A percentile compares a stretch with the other conserved stretches of the same genome.
These are phyloP conservation scores for mouse (Mus musculus) DNA, from an alignment of 2,113 vertebrate species.

Conservation along the genomic window GRCm39 chr14:12261001-12261500, in stretches of 20 bases:
- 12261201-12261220: constrained; percentile 46
- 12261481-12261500: constrained; percentile 60
- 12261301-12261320: background rate
- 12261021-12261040: background rate
- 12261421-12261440: constrained; percentile 41
- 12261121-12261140: constrained; percentile 30
- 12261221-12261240: constrained; percentile 39
- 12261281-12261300: background rate
- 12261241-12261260: constrained; percentile 14
- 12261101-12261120: background rate
- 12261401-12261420: constrained; percentile 59
- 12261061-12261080: background rate
- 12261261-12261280: background rate
- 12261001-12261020: background rate
- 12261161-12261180: constrained; percentile 64
- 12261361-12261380: constrained; percentile 58
- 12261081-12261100: background rate
- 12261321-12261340: constrained; percentile 46
- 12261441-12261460: constrained; percentile 56
- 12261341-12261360: constrained; percentile 34
- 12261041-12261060: background rate
- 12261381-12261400: constrained; percentile 65
- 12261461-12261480: constrained; percentile 57
- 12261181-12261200: constrained; percentile 53
- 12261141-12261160: background rate